phyloP scores from a whole-genome alignment of 1,140 invertebrate species.

The Steinernema khuongi region DNA sequence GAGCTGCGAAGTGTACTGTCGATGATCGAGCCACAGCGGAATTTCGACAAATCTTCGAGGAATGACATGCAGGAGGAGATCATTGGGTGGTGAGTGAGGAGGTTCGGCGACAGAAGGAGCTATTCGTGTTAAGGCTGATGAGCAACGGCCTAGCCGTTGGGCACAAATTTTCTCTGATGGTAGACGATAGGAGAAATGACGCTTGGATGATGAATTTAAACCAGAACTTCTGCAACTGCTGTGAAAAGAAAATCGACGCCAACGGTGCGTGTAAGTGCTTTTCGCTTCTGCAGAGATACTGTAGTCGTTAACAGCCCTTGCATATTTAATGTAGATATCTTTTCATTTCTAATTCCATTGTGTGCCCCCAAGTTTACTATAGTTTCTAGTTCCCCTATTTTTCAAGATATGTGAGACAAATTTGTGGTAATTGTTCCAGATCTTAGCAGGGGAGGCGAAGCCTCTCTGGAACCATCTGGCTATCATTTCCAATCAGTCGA shows the following conservation, averaged over 20 bases:
- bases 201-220: constrained; percentile 10
- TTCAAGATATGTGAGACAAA: too few relatives aligned
- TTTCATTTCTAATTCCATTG: too few relatives aligned
- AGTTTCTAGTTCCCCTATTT: too few relatives aligned
- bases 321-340: too few relatives aligned
- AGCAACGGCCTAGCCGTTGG: background rate
- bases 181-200: background rate
- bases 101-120: background rate
- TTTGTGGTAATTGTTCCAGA: too few relatives aligned
- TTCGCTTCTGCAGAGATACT: background rate
- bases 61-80: background rate
- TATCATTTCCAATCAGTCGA: too few relatives aligned
- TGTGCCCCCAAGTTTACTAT: too few relatives aligned
- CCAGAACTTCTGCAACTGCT: background rate
- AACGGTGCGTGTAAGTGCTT: constrained; percentile 6
- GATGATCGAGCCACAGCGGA: constrained; percentile 4
- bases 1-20: background rate
- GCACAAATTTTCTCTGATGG: constrained; percentile 1
- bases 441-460: too few relatives aligned
- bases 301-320: too few relatives aligned
- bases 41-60: background rate
- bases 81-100: background rate
- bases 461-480: too few relatives aligned
- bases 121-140: background rate
- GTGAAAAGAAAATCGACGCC: background rate